Conservation (phyloP, 1,140 invertebrate species). For the Drosophila varians region DNA sequence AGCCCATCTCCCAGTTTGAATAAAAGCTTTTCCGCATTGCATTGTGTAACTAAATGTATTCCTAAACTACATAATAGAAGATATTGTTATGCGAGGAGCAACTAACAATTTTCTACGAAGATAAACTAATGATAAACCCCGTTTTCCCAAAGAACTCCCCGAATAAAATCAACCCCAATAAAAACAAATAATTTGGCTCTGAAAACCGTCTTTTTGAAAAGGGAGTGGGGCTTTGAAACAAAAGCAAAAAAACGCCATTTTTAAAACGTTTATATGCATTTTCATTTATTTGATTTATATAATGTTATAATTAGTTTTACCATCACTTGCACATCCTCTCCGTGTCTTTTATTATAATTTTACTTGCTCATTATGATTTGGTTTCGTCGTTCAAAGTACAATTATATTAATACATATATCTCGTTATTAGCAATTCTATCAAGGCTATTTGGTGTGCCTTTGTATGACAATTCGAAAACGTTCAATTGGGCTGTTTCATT, state of each 20-base stretch:
- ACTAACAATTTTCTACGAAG: slow-evolving; percentile 2
- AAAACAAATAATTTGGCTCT: slow-evolving; percentile 18
- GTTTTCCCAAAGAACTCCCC: slow-evolving; percentile 48
- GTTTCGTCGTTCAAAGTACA: slow-evolving; percentile 34
- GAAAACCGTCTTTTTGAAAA: background rate
- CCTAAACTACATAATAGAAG: slow-evolving; percentile 8
- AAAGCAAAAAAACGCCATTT: slow-evolving; percentile 17
- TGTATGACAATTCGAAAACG: slow-evolving; percentile 63
- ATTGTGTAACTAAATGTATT: background rate
- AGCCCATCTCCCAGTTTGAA: background rate
- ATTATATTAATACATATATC: slow-evolving; percentile 60
- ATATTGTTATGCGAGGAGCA: slow-evolving; percentile 36
- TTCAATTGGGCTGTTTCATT: slow-evolving; percentile 43
- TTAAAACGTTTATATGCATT: slow-evolving; percentile 81
- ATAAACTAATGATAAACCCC: slow-evolving; percentile 46
- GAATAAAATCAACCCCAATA: slow-evolving; percentile 63
- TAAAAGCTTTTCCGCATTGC: background rate
- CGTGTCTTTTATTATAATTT: slow-evolving; percentile 44
- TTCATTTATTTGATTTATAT: slow-evolving; percentile 78
- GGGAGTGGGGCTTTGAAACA: too few relatives aligned
- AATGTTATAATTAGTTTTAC: slow-evolving; percentile 64
- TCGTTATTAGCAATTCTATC: slow-evolving; percentile 49
- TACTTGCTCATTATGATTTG: slow-evolving; percentile 42
- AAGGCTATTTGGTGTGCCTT: slow-evolving; percentile 79
- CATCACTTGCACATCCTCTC: slow-evolving; percentile 60